Evolutionary conservation across 64 coral and sea anemone genomes (phyloP).

Genomic region (Platygyra sinensis): DNA sequence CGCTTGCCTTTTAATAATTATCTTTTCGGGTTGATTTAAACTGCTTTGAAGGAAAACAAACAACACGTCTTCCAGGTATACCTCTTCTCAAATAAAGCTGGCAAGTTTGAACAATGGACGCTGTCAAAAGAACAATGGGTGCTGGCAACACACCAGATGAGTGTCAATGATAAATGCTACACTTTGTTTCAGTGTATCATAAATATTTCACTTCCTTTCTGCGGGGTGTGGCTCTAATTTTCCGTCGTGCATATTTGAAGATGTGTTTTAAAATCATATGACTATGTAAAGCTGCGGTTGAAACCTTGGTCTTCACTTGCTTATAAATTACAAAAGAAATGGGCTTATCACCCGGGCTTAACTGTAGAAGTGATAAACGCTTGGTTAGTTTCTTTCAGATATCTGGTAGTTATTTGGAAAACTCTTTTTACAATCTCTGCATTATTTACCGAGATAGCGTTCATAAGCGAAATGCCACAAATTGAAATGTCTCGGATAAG

Average conservation of each 20-base stretch:
- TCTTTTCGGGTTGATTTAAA: neutral
- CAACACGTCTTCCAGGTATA: neutral
- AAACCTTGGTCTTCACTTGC: too few relatives aligned
- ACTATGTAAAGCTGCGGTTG: too few relatives aligned
- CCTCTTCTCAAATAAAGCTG: neutral
- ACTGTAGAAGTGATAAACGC: too few relatives aligned
- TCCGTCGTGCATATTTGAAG: neutral
- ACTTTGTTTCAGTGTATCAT: neutral
- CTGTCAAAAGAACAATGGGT: constrained; percentile 19
- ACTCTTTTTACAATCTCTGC: too few relatives aligned
- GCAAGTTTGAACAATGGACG: neutral
- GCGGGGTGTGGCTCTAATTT: neutral
- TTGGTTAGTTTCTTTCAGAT: too few relatives aligned
- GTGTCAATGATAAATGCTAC: neutral
- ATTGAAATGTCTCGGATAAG: too few relatives aligned
- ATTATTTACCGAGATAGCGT: too few relatives aligned
- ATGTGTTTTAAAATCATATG: too few relatives aligned
- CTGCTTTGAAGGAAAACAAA: neutral
- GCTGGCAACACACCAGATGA: constrained; percentile 33
- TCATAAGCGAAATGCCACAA: too few relatives aligned
- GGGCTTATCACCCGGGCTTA: too few relatives aligned
- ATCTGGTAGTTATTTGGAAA: too few relatives aligned
- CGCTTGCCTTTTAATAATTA: neutral
- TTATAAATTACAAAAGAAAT: too few relatives aligned
- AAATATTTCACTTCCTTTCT: neutral